Base-by-base conservation (phyloP, 2,888 invertebrate genomes). In the Agonopterix arenella region DNA sequence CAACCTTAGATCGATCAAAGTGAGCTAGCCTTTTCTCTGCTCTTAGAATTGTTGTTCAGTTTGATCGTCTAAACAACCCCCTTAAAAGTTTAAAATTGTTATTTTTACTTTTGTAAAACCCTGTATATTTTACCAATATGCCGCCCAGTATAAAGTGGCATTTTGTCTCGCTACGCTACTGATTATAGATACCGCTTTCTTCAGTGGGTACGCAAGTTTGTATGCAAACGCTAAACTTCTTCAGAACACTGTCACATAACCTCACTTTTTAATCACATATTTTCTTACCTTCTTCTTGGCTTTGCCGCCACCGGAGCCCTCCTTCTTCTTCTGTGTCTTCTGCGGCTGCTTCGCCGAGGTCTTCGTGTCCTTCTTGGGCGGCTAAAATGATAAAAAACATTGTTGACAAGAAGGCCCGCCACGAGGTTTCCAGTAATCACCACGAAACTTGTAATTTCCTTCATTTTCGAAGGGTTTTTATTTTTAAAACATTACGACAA, bases 281-380 rank as follows among this genome's bases (percentile, higher is more conserved):
- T 62, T 68, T 62, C 74, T 76, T 84, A 94, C 95, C 97, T 97
- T 97, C 96, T 97, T 97, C 81, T 97, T 97, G 73, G 97, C 97
- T 90, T 97, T 97, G 64, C 97, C 97, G 68, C 97, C 97, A 62
- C 96, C 94, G 73, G 96, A 96, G 79, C 97, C 97, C 82, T 97
- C 97, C 90, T 97, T 97, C 92, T 97, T 97, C 90, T 97, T 97
- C 70, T 96, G 96, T 60, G 96, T 96, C 81, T 97, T 97, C 74
- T 97, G 97, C 57, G 97, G 96, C 90, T 96, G 96, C 84, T 97
- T 97, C 55, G 96, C 94, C 84, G 95, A 94, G 71, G 94, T 92
- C 89, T 97, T 97, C 11, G 96, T 90, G 89, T 97, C 97, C 92
- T 97, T 97, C 84, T 97, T 97, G 66, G 97, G 97, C 80, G 97